A percentile compares a stretch with the other conserved stretches of the same genome.
phyloP scores from a whole-genome alignment of 2,113 vertebrate genomes.

The Agapornis roseicollis region DNA sequence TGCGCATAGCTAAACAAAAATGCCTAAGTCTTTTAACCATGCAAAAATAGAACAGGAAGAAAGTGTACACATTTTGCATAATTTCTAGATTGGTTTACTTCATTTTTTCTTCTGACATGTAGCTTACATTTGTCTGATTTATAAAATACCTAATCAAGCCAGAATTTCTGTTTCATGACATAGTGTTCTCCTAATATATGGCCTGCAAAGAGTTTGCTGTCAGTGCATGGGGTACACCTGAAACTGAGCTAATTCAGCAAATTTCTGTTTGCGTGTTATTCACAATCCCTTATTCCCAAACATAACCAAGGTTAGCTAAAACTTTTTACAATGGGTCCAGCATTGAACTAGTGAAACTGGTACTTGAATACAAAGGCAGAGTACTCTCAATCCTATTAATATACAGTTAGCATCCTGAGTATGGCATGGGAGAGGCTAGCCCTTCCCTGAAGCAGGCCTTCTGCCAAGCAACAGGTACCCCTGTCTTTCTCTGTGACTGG shows the following conservation, averaged over 20 bases:
- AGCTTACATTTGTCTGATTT: background rate
- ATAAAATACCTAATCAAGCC: background rate
- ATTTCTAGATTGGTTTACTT: background rate
- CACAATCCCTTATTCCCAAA: background rate
- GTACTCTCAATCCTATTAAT: background rate
- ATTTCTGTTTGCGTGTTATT: background rate
- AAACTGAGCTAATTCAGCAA: background rate
- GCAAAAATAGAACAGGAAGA: background rate
- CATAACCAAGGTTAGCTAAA: background rate
- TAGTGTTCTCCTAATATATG: fast-evolving
- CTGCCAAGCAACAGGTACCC: background rate
- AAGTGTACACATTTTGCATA: background rate
- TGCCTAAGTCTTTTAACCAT: background rate
- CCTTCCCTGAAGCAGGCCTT: background rate
- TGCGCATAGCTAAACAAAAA: background rate
- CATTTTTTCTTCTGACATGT: background rate
- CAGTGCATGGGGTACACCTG: background rate
- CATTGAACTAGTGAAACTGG: background rate
- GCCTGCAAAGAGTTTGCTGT: background rate
- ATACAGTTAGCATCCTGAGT: background rate
- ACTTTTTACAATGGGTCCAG: background rate
- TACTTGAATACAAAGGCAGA: background rate
- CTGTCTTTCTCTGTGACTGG: background rate
- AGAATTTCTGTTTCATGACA: background rate
- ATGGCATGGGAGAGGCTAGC: background rate